Percentiles rank a stretch among this genome's conserved stretches.
phyloP scores from a whole-genome alignment of 2,888 invertebrate species.

The Crematogaster levior region DNA sequence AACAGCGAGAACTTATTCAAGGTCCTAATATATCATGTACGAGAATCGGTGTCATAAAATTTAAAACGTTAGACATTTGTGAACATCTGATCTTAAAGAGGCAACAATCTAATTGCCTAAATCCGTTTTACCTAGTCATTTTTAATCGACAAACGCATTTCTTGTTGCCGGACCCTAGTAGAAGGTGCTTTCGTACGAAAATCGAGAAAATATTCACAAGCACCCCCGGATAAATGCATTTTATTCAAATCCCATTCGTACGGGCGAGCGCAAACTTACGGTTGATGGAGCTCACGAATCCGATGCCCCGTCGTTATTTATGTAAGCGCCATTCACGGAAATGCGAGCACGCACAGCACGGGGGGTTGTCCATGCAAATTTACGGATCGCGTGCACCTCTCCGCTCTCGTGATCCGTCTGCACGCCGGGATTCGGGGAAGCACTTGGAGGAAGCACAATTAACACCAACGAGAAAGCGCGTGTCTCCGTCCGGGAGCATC shows the following conservation, averaged over 20 bases:
- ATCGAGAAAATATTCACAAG: background rate
- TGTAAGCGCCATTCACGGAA: conserved; percentile 38
- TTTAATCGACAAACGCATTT: background rate
- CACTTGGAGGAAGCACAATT: conserved; percentile 8
- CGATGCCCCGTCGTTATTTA: conserved; percentile 45
- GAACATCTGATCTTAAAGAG: background rate
- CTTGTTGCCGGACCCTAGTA: background rate
- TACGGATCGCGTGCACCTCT: conserved; percentile 25
- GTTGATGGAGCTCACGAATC: conserved; percentile 11
- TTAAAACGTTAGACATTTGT: background rate
- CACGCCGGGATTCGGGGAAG: background rate
- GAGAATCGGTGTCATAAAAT: background rate
- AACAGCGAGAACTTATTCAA: too few species aligned
- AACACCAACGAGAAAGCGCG: background rate
- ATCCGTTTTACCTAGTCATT: background rate
- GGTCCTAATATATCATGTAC: too few species aligned
- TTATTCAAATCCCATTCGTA: background rate
- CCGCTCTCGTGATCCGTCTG: conserved; percentile 6
- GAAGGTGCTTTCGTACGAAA: background rate
- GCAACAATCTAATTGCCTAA: background rate
- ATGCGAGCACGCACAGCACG: background rate
- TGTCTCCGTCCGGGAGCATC: background rate
- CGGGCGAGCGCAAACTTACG: conserved; percentile 22
- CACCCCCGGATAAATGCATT: background rate
- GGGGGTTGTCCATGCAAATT: conserved; percentile 5